Evolutionary conservation across 2,113 vertebrate species (phyloP), one percentile per base, ranked within the genome.

Genomic region (Podarcis raffonei): DNA sequence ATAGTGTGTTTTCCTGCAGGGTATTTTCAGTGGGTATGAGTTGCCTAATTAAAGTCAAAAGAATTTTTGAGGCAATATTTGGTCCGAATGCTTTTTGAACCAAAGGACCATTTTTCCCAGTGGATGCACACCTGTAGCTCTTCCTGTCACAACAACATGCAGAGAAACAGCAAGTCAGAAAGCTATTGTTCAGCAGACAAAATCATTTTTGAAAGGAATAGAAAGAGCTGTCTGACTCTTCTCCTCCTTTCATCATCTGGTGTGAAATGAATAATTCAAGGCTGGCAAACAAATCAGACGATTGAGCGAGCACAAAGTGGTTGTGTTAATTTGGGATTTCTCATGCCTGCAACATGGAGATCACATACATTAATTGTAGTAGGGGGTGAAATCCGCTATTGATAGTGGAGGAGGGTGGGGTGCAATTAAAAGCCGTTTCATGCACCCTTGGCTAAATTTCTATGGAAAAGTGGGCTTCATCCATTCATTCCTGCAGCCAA

Each of bases 1-100:
- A 76, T 9, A 18, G 30, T 3, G 20, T 30, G 16, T 39, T 76
- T 75, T 85, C 37, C n/a, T 32, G 16, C 16, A 22, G 66, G 66
- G 27, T 27, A n/a, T 71, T 76, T 22, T 85, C 72, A 30, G 12
- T 39, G 57, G 83, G 91, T 48, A 89, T 77, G 80, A 22, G 37
- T 79, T 75, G 72, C 84, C 87, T 89, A 91, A 89, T 91, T 90
- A 95, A 91, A 86, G 23, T 76, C 57, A 57, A 91, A 62, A 89
- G 69, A 94, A 89, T n/a, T 85, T 92, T 74, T 83, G 87, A 53
- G 87, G 81, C 81, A 88, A 81, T 83, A 91, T 89, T 86, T 92
- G 79, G 76, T 80, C 39, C 18, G 13, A 9, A 4, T 82, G 53
- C 1, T 59, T 66, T 62, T n/a, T 39, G 53, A 87, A 59, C 69